Evolutionary conservation across 2,888 invertebrate species (phyloP), one percentile per base, ranked within the genome.

Genomic region (Zaprionus bogoriensis): DNA sequence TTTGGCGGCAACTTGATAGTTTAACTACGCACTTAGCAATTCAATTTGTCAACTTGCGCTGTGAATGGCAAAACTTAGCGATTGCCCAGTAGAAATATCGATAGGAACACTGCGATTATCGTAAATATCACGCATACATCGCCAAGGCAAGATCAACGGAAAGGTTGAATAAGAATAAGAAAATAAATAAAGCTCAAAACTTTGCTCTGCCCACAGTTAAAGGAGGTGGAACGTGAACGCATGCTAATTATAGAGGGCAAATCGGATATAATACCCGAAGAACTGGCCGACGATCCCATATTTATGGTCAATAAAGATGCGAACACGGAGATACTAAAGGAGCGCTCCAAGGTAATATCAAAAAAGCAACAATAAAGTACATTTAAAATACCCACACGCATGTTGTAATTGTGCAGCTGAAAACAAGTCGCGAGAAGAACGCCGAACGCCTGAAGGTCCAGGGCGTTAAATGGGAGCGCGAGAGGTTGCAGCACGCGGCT

Each of bases 221-320:
- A 92, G 74, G 94, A 94, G 89, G 90, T 93, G 74, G 93, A 93
- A 88, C 91, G 94, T 32, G 93, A 94, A 66, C 93, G 94, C 67
- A 92, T 92, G 77, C 88, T 94, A 70, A 93, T 94, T 52, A 91
- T 94, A 38, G 92, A 92, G 65, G 93, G 94, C 25, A 92, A 92
- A 75, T 92, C 93, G 25, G 90, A 92, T 70, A 91, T 93, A 57
- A 93, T 93, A 60, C 93, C 94, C 0, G 88, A 91, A 12, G 93
- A 93, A 81, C 92, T 94, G 88, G 91, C 92, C n/a, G 90, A 92
- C 63, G 94, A 94, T 91, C 94, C 94, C 10, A 92, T 94, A 4
- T 93, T 94, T 88, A 91, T 92, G 60, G 92, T 92, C 38, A 92
- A 93, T 64, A 89, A 90, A 67, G 91, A 92, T 67, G 92, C 92